Percentiles rank a stretch among this genome's conserved stretches.
These are phyloP conservation scores for Intellagama lesueurii DNA, from an alignment of 2,797 vertebrate genomes.

Conservation along the genomic window DNA sequence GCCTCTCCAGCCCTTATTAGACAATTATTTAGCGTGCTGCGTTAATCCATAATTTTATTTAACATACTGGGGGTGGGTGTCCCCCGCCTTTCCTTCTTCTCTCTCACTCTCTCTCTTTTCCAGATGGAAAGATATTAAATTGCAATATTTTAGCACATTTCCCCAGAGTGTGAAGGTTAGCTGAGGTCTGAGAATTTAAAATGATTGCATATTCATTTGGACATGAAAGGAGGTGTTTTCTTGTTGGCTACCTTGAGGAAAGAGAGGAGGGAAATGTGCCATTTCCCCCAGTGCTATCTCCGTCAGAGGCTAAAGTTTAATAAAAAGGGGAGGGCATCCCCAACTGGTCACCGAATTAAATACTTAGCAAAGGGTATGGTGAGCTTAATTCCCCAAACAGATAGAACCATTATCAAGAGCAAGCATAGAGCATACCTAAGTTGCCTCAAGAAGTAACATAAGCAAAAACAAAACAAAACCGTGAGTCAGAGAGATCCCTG, in stretches of 20 bases:
- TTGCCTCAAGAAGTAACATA: not conserved
- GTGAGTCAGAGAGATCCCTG: not conserved
- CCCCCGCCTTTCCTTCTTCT: not conserved
- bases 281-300: not conserved
- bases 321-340: not conserved
- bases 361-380: not conserved
- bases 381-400: not conserved
- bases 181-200: slow-evolving; percentile 23
- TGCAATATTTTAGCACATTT: slow-evolving; percentile 4
- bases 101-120: slow-evolving; percentile 13
- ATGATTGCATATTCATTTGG: slow-evolving; percentile 44
- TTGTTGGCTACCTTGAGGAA: slow-evolving; percentile 29
- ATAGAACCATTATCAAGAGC: not conserved
- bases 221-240: slow-evolving; percentile 38
- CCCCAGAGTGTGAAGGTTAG: slow-evolving; percentile 24
- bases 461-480: not conserved
- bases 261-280: not conserved
- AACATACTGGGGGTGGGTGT: not conserved
- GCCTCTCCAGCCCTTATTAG: slow-evolving; percentile 15
- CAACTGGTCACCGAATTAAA: not conserved
- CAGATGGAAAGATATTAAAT: not conserved
- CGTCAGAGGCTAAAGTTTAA: not conserved
- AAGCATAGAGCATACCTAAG: not conserved
- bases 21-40: not conserved
- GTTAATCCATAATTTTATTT: slow-evolving; percentile 58